phyloP scores from a whole-genome alignment of 2,888 invertebrate genomes.

The Polietes domitor region DNA sequence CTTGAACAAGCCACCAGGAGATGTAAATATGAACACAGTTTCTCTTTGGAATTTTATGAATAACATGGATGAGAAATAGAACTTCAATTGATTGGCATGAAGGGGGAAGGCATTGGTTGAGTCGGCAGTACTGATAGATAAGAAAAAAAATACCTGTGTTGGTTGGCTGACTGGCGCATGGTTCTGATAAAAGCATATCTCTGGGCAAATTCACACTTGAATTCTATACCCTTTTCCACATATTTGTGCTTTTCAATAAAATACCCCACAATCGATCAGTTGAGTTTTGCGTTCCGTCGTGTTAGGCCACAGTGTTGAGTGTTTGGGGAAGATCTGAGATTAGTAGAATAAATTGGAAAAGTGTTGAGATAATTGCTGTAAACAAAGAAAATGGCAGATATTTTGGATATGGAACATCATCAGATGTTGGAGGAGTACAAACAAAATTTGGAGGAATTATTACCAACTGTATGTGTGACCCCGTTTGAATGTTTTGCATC shows the following conservation, averaged over 20 bases:
- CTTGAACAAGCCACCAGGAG: not conserved
- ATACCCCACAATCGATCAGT: constrained; percentile 48
- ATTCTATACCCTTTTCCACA: constrained; percentile 40
- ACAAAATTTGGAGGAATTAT: constrained; percentile 74
- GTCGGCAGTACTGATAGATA: not conserved
- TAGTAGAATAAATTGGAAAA: not conserved
- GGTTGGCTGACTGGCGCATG: constrained; percentile 10
- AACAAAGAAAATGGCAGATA: constrained; percentile 75
- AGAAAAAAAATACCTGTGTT: constrained; percentile 33
- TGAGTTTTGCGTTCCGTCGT: constrained; percentile 47
- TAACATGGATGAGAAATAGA: constrained; percentile 31
- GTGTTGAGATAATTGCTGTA: not conserved
- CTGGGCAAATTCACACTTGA: constrained; percentile 42
- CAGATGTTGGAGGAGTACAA: constrained; percentile 76
- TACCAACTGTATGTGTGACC: constrained; percentile 76
- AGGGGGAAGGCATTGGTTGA: constrained; percentile 4
- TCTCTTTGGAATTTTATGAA: constrained; percentile 1
- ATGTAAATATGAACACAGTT: not conserved
- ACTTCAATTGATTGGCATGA: constrained; percentile 28
- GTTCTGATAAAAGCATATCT: constrained; percentile 51
- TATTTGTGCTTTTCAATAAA: constrained; percentile 34
- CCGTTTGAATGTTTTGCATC: not conserved
- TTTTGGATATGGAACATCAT: constrained; percentile 76
- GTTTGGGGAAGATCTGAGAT: not conserved
- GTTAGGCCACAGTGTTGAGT: constrained; percentile 18